A percentile compares a stretch with the other conserved stretches of the same genome.
Conservation (phyloP, 2,888 invertebrate species). For the Ichneumon xanthorius region DNA sequence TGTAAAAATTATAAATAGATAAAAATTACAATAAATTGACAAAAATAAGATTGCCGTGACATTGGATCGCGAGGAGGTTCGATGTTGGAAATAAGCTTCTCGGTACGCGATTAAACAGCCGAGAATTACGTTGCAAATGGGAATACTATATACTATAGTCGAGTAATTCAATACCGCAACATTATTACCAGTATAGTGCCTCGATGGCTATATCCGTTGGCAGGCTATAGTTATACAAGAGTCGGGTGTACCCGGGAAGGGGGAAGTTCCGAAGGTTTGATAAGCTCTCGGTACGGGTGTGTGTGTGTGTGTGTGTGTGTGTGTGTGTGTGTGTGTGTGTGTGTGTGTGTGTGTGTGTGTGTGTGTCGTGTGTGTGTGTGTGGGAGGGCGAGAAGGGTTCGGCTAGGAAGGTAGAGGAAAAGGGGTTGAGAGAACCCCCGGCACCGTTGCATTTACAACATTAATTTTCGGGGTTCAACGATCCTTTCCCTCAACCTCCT, state of each 20-base stretch:
- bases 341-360: background rate
- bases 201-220: background rate
- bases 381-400: constrained; percentile 7
- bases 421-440: constrained; percentile 10
- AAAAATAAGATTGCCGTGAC: background rate
- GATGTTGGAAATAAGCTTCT: background rate
- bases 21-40: background rate
- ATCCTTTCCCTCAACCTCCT: constrained; percentile 54
- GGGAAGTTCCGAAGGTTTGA: constrained; percentile 7
- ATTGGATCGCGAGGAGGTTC: constrained; percentile 3
- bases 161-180: constrained; percentile 29
- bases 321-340: background rate
- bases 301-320: too few species aligned
- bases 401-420: constrained; percentile 4
- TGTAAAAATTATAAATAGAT: too few species aligned
- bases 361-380: background rate
- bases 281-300: background rate
- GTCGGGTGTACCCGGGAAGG: background rate
- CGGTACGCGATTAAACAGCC: constrained; percentile 11
- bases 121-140: constrained; percentile 22
- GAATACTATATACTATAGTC: background rate
- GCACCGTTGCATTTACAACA: constrained; percentile 68
- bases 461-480: constrained; percentile 79
- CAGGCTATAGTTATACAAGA: constrained; percentile 1
- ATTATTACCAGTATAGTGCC: constrained; percentile 6